Percentiles rank a stretch among this genome's conserved stretches.
phyloP scores from a whole-genome alignment of 2,888 invertebrate genomes.

The Cosmia trapezina region DNA sequence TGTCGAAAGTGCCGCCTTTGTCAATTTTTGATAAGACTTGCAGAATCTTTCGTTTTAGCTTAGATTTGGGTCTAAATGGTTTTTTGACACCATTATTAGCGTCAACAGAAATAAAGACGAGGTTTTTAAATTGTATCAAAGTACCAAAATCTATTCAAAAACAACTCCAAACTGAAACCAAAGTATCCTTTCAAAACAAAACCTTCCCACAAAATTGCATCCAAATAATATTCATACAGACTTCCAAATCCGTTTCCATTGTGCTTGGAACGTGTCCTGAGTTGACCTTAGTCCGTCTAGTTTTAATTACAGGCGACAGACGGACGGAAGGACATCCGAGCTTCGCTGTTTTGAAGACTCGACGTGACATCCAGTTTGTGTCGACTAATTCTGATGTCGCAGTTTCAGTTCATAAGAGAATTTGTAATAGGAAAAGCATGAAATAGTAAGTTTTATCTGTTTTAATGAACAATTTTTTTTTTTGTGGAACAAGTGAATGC shows the following conservation, averaged over 20 bases:
- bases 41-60: background rate
- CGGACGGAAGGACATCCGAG: slow-evolving; percentile 61
- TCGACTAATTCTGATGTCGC: slow-evolving; percentile 32
- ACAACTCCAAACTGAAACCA: background rate
- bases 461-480: background rate
- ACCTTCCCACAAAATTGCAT: slow-evolving; percentile 9
- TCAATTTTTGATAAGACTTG: background rate
- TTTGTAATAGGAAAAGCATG: background rate
- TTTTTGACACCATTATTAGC: background rate
- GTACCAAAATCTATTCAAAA: background rate
- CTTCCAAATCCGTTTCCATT: slow-evolving; percentile 46
- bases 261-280: slow-evolving; percentile 45
- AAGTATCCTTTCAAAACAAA: slow-evolving; percentile 10
- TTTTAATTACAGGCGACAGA: slow-evolving; percentile 67
- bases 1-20: too few relatives aligned
- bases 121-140: background rate
- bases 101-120: too few relatives aligned
- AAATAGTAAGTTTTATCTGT: background rate
- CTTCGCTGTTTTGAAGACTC: slow-evolving; percentile 58
- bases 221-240: slow-evolving; percentile 42
- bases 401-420: slow-evolving; percentile 27
- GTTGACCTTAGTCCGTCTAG: slow-evolving; percentile 62
- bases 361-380: slow-evolving; percentile 36
- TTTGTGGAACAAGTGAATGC: background rate
- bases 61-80: background rate